Conservation (phyloP, 2,888 invertebrate species). For the Cheilosia vulpina region DNA sequence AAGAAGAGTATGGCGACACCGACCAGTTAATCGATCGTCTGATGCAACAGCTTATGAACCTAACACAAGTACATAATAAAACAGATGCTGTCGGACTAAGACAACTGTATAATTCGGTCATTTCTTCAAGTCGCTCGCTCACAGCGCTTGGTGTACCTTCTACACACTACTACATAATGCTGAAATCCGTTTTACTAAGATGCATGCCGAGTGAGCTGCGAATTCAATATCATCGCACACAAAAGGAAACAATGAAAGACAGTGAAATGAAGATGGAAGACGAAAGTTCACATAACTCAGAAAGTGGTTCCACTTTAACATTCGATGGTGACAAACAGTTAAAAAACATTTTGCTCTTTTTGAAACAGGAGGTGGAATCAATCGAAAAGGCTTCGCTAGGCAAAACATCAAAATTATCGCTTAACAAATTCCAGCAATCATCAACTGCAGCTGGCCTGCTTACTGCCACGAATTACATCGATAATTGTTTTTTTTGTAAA, state of each 20-base stretch:
- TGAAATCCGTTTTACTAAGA: neutral
- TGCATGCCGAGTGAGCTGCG: conserved; percentile 25
- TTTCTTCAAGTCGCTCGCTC: too few relatives aligned
- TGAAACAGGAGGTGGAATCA: conserved; percentile 16
- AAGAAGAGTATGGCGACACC: too few relatives aligned
- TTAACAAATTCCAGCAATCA: conserved; percentile 1
- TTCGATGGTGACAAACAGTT: conserved; percentile 35
- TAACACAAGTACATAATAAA: too few relatives aligned
- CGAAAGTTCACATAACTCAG: neutral
- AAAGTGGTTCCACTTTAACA: conserved; percentile 26
- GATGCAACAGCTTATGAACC: too few relatives aligned
- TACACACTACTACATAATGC: conserved; percentile 30
- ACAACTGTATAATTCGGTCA: too few relatives aligned
- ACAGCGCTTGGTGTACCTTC: conserved; percentile 30
- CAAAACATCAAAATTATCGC: neutral
- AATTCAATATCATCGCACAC: conserved; percentile 5
- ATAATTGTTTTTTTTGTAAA: neutral
- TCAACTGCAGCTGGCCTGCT: conserved; percentile 25
- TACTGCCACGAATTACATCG: neutral
- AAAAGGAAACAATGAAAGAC: neutral
- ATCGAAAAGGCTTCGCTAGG: conserved; percentile 2
- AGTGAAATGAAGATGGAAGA: neutral
- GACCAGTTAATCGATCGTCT: too few relatives aligned
- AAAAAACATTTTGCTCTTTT: conserved; percentile 15
- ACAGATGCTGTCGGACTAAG: too few relatives aligned